These are phyloP conservation scores for Parnassius mnemosyne DNA, from an alignment of 2,888 invertebrate species.

Conservation along the genomic window DNA sequence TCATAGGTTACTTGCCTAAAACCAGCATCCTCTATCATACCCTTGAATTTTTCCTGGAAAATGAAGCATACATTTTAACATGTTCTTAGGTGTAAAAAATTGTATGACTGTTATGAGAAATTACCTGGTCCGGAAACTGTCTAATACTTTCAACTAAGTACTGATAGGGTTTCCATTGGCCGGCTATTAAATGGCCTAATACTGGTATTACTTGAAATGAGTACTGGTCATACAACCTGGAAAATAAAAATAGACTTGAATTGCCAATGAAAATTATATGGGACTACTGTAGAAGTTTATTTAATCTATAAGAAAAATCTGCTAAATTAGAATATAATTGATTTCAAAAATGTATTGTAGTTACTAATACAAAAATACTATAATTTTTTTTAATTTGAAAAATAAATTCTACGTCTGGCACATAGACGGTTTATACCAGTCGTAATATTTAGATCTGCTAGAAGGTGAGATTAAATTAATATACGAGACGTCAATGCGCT, in stretches of 20 bases:
- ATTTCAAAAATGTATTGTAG: no score
- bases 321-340: no score
- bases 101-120: background rate
- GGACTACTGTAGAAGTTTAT: no score
- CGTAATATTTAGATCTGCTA: no score
- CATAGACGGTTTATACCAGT: no score
- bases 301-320: no score
- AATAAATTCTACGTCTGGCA: no score
- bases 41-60: constrained; percentile 88
- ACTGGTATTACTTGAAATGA: constrained; percentile 99
- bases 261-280: no score
- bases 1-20: constrained; percentile 93
- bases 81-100: background rate
- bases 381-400: no score
- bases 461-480: no score
- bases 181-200: constrained; percentile 94
- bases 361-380: no score
- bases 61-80: background rate
- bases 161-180: constrained; percentile 98
- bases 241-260: background rate
- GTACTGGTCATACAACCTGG: constrained; percentile 94
- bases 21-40: constrained; percentile 94
- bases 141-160: constrained; percentile 99
- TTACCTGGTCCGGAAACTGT: constrained; percentile 95
- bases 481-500: no score